Evolutionary conservation across 2,888 invertebrate genomes (phyloP).

Genomic region (Heliothis peltigera): DNA sequence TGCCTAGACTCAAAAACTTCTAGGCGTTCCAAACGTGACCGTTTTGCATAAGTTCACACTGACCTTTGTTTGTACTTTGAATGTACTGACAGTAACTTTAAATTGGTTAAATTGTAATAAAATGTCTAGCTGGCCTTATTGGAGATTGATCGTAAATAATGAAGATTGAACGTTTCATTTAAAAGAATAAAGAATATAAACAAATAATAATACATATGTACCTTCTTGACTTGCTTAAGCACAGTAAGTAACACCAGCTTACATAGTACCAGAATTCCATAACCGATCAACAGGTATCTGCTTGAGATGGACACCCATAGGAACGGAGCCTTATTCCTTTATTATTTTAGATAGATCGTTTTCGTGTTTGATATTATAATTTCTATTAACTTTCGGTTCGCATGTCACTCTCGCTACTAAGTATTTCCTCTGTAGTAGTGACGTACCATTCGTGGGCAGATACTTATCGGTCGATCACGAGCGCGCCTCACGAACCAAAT

Average conservation of each 20-base stretch:
- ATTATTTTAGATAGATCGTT: slow-evolving; percentile 15
- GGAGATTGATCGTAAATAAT: too few relatives aligned
- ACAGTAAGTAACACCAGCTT: too few relatives aligned
- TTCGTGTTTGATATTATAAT: slow-evolving; percentile 37
- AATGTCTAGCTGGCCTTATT: too few relatives aligned
- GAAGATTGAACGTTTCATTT: too few relatives aligned
- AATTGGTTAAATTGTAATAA: slow-evolving; percentile 21
- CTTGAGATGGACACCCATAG: background rate
- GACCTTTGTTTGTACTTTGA: slow-evolving; percentile 42
- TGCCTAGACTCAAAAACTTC: slow-evolving; percentile 39
- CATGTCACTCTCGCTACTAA: slow-evolving; percentile 55
- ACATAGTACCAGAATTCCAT: background rate
- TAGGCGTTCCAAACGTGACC: slow-evolving; percentile 51
- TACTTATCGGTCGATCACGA: slow-evolving; percentile 69
- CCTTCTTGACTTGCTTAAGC: too few relatives aligned
- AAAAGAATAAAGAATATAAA: too few relatives aligned
- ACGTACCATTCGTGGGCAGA: slow-evolving; percentile 66
- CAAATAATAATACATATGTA: too few relatives aligned
- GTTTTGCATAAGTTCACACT: slow-evolving; percentile 46
- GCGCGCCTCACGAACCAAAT: slow-evolving; percentile 61
- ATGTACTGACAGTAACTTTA: slow-evolving; percentile 23
- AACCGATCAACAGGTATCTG: background rate
- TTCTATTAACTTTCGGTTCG: slow-evolving; percentile 54
- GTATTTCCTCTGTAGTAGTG: slow-evolving; percentile 54
- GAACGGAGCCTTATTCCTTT: background rate